A percentile compares a stretch with the other conserved stretches of the same genome.
phyloP scores from a whole-genome alignment of 1,140 invertebrate species.

The Aleiodes sp. region DNA sequence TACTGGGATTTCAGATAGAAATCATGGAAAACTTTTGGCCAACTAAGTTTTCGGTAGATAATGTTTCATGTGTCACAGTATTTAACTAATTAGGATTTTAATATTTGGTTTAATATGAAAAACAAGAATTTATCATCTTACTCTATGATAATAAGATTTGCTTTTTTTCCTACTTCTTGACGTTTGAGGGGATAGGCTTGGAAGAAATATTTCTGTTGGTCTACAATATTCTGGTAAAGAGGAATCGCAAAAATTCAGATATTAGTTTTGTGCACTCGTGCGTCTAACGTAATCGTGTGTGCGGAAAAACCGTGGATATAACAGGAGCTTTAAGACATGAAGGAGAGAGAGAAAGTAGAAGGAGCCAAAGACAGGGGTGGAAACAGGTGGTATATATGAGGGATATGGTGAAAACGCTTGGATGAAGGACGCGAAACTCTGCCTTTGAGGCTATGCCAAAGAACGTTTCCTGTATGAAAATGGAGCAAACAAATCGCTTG shows the following conservation, averaged over 20 bases:
- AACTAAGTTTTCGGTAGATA: background rate
- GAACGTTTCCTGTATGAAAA: slow-evolving; percentile 55
- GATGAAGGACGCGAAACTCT: slow-evolving; percentile 14
- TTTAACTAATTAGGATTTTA: background rate
- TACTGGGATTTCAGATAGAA: slow-evolving; percentile 16
- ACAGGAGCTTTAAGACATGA: background rate
- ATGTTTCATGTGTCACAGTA: background rate
- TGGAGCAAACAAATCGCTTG: slow-evolving; percentile 56
- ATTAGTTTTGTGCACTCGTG: slow-evolving; percentile 48
- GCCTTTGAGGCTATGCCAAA: slow-evolving; percentile 59
- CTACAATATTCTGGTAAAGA: slow-evolving; percentile 54
- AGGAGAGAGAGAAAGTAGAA: slow-evolving; percentile 9
- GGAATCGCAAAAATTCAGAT: slow-evolving; percentile 59
- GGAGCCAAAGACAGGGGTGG: slow-evolving; percentile 19
- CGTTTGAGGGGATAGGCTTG: background rate
- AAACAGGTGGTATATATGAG: slow-evolving; percentile 17
- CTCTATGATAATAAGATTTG: too few species aligned
- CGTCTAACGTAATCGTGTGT: slow-evolving; percentile 54
- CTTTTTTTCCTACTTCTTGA: too few species aligned
- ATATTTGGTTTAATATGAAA: background rate
- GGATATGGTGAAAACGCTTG: slow-evolving; percentile 12
- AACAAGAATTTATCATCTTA: background rate
- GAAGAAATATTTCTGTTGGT: slow-evolving; percentile 31
- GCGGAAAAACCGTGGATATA: slow-evolving; percentile 16
- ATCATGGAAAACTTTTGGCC: slow-evolving; percentile 8